Evolutionary conservation across 2,113 vertebrate species (phyloP).

Genomic region (Anarrhichthys ocellatus): DNA sequence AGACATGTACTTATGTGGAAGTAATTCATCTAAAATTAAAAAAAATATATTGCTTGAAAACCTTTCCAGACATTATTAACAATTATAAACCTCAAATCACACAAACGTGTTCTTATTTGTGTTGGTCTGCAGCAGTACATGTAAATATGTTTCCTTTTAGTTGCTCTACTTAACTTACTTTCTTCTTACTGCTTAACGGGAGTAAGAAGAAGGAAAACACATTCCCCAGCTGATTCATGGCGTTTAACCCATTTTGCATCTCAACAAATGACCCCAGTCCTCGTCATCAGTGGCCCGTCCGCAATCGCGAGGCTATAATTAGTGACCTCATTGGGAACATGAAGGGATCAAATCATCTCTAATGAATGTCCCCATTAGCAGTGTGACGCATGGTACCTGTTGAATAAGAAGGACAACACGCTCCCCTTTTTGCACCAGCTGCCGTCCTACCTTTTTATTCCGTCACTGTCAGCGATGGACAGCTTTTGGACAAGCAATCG

Average conservation of each 20-base stretch:
- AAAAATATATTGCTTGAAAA: too few relatives aligned
- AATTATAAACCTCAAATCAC: too few relatives aligned
- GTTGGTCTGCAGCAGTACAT: too few relatives aligned
- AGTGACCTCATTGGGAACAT: conserved; percentile 34
- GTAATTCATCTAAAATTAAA: too few relatives aligned
- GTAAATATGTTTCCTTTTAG: background rate
- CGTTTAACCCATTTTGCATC: conserved; percentile 11
- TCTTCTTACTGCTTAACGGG: background rate
- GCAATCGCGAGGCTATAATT: conserved; percentile 36
- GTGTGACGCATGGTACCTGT: conserved; percentile 13
- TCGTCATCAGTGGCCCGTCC: background rate
- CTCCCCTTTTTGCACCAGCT: background rate
- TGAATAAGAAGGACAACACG: background rate
- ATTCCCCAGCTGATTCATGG: background rate
- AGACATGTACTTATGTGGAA: too few relatives aligned
- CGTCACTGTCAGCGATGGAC: background rate
- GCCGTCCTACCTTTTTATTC: background rate
- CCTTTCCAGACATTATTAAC: too few relatives aligned
- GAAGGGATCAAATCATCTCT: conserved; percentile 28
- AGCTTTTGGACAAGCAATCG: conserved; percentile 27
- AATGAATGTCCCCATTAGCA: conserved; percentile 37
- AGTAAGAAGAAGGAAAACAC: background rate
- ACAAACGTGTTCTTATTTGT: background rate
- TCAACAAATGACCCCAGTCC: background rate
- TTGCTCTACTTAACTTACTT: too few relatives aligned